Base-by-base conservation (phyloP, 1,140 invertebrate species). In the Ylistrum balloti region DNA sequence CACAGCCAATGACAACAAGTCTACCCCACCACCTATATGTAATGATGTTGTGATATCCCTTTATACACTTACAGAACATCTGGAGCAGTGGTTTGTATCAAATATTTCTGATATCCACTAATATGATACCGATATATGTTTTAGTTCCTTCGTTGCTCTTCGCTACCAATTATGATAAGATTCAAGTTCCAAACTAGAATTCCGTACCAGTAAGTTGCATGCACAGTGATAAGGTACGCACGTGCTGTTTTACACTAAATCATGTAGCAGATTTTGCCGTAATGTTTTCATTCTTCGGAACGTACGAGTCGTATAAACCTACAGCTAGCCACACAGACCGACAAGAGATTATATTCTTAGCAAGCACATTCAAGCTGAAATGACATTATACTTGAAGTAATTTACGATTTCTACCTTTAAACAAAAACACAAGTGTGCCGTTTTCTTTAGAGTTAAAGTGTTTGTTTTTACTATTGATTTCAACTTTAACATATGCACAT, bases 61-160 rank as follows among this genome's bases (percentile, higher is more conserved):
- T 48, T 48, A 20, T 48, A 48, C 3, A 28, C 56, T 45, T 17
- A 45, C 41, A 45, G 41, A 38, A n/a, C 56, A 74, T 74, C 56
- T 74, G 56, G 56, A 74, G n/a, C 56, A 74, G 17, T 74, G 56
- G 22, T 74, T 74, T n/a, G 20, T 74, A 74, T 74, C 56, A 74
- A 74, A 74, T 74, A 28, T 3, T 74, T 74, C 28, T 74, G 9
- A 74, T 28, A 74, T 74, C 56, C 56, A 74, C 22, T 3, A 74
- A 74, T 28, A n/a, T 74, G 56, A 28, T 74, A 74, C 56, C n/a
- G n/a, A 28, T 74, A 11, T 74, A n/a, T 28, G 56, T 74, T n/a
- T 28, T 74, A 74, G 5, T 28, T 9, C 22, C 2, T n/a, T 5
- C 17, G n/a, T 0, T 5, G 56, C n/a, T 0, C 22, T 5, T 11